Evolutionary conservation across 2,113 vertebrate species (phyloP), one percentile per base, ranked within the genome.

Genomic region (Engraulis encrasicolus): DNA sequence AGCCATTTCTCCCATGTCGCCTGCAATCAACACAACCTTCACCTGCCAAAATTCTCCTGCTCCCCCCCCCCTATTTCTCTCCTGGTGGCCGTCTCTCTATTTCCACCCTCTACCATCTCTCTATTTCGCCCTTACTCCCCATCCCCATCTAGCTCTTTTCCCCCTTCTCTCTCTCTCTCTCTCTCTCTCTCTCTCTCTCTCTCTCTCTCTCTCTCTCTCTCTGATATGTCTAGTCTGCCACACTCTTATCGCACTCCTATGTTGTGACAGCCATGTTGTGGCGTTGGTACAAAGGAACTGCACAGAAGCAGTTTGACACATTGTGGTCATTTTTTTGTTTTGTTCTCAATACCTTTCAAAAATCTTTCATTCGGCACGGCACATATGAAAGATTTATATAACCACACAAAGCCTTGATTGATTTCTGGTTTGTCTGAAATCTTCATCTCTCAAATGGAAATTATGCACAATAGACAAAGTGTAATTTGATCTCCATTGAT

Each of bases 401-500:
- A 50, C 79, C 37, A 9, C 58, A 50, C 27, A 34, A 23, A 71
- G 74, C 45, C 52, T 66, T 83, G 18, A 83, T 87, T 82, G 79
- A 84, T 78, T 83, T 87, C 77, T 58, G 50, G 81, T 52, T 87
- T 50, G 83, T 40, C 83, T 86, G 74, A 89, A 86, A 85, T 86
- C 87, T 83, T 86, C 84, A 91, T 90, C 87, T 85, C 87, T 91
- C 87, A 87, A 87, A 89, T 86, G 86, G 83, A 93, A 92, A 94
- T 93, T 92, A 92, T 78, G 81, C 82, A 83, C 89, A 89, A 88
- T 89, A 86, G 90, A 92, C 89, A 87, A 92, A 87, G 49, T 88
- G 86, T 94, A 93, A 96, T 95, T 94, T 93, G 88, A 93, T 94
- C 93, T 92, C 83, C 89, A 95, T 92, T 92, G 94, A 95, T 94